These are phyloP conservation scores for Glossophaga mutica DNA, from an alignment of 2,797 vertebrate genomes.

Conservation along the genomic window DNA sequence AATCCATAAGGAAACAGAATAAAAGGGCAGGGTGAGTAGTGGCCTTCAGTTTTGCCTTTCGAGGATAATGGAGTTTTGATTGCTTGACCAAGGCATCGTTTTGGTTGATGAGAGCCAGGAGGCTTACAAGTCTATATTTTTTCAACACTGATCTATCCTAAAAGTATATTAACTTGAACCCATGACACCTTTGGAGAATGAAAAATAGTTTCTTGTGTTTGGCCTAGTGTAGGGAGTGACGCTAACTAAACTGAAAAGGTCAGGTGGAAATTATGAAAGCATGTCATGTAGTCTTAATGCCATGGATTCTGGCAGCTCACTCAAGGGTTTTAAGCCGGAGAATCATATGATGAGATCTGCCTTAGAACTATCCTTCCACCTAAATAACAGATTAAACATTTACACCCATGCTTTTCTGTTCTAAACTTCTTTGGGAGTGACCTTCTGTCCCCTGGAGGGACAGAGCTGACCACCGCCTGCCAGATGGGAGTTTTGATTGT, in stretches of 20 bases:
- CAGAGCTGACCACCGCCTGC: not conserved
- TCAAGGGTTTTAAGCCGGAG: not conserved
- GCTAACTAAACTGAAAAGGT: not conserved
- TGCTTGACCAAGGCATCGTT: not conserved
- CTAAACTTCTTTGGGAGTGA: not conserved
- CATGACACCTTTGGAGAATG: not conserved
- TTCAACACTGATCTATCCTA: not conserved
- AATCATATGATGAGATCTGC: not conserved
- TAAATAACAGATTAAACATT: not conserved
- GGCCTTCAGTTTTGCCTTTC: not conserved
- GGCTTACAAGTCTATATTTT: not conserved
- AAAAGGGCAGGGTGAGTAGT: not conserved
- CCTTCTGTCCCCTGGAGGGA: not conserved
- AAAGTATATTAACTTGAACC: not conserved
- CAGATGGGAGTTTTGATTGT: not conserved
- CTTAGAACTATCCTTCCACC: not conserved
- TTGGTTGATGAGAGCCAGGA: not conserved
- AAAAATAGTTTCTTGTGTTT: not conserved
- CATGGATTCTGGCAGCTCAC: rapidly evolving
- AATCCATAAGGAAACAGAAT: not conserved
- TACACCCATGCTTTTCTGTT: not conserved
- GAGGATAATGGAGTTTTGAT: not conserved
- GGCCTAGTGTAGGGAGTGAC: not conserved
- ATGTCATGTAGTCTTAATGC: rapidly evolving
- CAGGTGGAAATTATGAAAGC: not conserved